Percentiles rank a stretch among this genome's conserved stretches.
phyloP scores from a whole-genome alignment of 2,113 vertebrate species.

The Podarcis cretensis region DNA sequence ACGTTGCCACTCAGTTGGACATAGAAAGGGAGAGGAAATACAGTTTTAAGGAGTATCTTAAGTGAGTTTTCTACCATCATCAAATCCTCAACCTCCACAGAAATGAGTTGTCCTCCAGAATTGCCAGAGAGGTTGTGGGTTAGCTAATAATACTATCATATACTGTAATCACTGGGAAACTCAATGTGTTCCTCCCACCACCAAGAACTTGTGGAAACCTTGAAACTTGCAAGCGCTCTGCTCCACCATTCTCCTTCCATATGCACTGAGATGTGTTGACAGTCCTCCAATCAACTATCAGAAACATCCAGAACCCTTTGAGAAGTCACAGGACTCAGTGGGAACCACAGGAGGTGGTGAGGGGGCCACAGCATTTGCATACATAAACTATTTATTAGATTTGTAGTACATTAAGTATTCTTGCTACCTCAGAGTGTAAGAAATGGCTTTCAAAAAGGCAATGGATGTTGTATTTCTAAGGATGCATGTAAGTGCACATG shows the following conservation, averaged over 20 bases:
- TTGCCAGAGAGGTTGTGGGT: neutral
- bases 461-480: too few species aligned
- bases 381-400: too few species aligned
- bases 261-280: neutral
- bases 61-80: neutral
- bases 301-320: neutral
- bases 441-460: too few species aligned
- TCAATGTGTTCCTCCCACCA: neutral
- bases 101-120: neutral
- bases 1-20: neutral
- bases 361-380: neutral
- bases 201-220: neutral
- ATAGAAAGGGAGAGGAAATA: neutral
- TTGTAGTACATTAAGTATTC: too few species aligned
- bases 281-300: neutral
- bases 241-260: neutral
- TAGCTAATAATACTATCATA: too few species aligned
- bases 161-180: too few species aligned
- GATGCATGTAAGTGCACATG: too few species aligned
- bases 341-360: neutral
- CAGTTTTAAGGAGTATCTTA: neutral
- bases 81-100: neutral
- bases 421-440: too few species aligned
- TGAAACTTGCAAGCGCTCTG: neutral
- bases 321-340: neutral